These are phyloP conservation scores for Aplodontia rufa DNA, from an alignment of 2,113 vertebrate species.

Conservation along the genomic window DNA sequence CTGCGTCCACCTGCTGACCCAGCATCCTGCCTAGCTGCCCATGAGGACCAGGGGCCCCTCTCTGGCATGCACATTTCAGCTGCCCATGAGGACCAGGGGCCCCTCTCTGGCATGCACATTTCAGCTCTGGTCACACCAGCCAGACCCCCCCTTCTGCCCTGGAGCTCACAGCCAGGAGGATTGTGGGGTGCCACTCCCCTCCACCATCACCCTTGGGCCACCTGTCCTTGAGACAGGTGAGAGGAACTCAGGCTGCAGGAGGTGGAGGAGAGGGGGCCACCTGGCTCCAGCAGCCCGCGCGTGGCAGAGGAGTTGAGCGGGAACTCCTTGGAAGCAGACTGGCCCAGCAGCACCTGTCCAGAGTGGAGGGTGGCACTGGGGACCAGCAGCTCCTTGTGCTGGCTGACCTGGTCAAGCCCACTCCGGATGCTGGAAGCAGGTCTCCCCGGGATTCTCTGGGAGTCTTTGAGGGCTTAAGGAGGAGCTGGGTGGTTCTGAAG, in stretches of 20 bases:
- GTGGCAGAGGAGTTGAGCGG: too few species aligned
- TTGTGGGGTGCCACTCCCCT: neutral
- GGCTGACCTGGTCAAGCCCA: neutral
- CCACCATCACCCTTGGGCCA: neutral
- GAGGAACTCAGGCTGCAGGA: neutral
- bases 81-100: too few species aligned
- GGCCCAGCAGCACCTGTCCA: too few species aligned
- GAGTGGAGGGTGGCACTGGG: neutral
- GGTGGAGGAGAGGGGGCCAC: too few species aligned
- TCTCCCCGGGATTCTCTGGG: accelerated
- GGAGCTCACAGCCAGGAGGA: neutral
- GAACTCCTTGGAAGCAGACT: too few species aligned
- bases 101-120: neutral
- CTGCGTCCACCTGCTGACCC: neutral
- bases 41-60: neutral
- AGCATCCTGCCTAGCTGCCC: neutral
- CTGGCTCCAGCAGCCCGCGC: too few species aligned
- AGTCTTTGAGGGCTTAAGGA: neutral
- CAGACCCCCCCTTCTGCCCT: too few species aligned
- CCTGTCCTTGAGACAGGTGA: neutral
- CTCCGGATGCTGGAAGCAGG: neutral
- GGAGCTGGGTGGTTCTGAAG: neutral
- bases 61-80: neutral
- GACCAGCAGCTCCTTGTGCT: neutral
- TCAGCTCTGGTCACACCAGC: neutral